These are phyloP conservation scores for Drosophila helvetica DNA, from an alignment of 2,888 invertebrate genomes.

Conservation along the genomic window DNA sequence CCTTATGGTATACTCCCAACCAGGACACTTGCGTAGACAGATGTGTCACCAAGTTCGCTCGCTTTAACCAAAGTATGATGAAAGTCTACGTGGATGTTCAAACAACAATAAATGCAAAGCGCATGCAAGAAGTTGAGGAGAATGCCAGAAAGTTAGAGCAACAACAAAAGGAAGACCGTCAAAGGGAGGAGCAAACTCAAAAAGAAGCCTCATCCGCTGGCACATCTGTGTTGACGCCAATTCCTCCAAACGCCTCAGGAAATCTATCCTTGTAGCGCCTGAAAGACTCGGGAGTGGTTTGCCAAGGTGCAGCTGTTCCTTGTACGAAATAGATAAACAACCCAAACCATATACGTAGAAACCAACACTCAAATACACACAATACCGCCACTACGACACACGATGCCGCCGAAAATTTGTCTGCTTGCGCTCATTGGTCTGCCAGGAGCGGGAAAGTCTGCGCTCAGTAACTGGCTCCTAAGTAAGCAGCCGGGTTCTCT, in stretches of 20 bases:
- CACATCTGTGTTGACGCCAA: conserved; percentile 47
- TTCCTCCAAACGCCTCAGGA: conserved; percentile 20
- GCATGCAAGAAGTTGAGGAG: conserved; percentile 80
- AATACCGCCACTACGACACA: not conserved
- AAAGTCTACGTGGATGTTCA: conserved; percentile 83
- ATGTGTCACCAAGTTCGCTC: conserved; percentile 83
- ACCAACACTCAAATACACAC: conserved; percentile 12
- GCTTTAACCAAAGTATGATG: conserved; percentile 83
- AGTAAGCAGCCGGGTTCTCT: conserved; percentile 14
- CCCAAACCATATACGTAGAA: not conserved
- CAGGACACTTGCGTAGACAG: conserved; percentile 81
- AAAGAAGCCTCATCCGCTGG: conserved; percentile 28
- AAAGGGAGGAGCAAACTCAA: conserved; percentile 37
- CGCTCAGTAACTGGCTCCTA: conserved; percentile 67
- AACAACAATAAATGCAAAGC: conserved; percentile 80
- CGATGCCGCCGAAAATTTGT: conserved; percentile 73
- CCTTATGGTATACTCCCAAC: not conserved
- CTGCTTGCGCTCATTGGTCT: conserved; percentile 79
- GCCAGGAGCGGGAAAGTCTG: conserved; percentile 81
- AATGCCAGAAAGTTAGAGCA: conserved; percentile 62
- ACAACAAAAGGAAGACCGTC: conserved; percentile 49
- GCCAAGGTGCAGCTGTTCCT: conserved; percentile 56
- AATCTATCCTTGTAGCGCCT: conserved; percentile 56
- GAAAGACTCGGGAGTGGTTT: conserved; percentile 33
- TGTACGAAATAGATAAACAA: conserved; percentile 62